Evolutionary conservation across 2,888 invertebrate species (phyloP), one percentile per base, ranked within the genome.

Genomic region (Drosophila cognata): DNA sequence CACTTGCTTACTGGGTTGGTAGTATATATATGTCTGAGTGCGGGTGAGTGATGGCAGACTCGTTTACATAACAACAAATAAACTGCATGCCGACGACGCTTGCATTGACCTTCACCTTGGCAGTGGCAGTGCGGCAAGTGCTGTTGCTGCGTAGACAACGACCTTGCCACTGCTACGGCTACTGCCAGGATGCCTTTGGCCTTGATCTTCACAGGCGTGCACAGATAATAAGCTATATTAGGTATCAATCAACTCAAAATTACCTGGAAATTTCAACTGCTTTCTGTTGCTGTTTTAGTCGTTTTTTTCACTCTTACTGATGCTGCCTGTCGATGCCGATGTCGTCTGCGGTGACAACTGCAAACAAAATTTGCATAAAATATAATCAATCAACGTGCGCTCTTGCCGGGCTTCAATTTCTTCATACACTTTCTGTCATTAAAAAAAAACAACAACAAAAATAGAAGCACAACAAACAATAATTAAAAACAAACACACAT

Each of bases 31-130:
- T 43, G 31, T 21, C 21, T 28, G 21, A 41, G 60, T 28, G 63
- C 48, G 64, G 48, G 65, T n/a, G 72, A 43, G 55, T 64, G 56
- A 50, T 65, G 28, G 7, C 65, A 64, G 61, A 48, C 68, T 66
- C 64, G 79, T 85, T 85, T 85, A 85, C 84, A 88, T 85, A 85
- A 85, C 89, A 89, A 89, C 88, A 85, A 85, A 88, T 73, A 82
- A 81, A 71, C 66, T 70, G 79, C 67, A 77, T 77, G 71, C 52
- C 60, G 65, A 46, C 71, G 48, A 61, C 67, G 76, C 72, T 69
- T 78, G 78, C 88, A 82, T 67, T 78, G 90, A 87, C 86, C 86
- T 87, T 90, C 88, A 90, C 90, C 86, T 87, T 87, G 86, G 72
- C 90, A 86, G 48, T 84, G 85, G 71, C 73, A 70, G 53, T 74